These are phyloP conservation scores for Eufriesea mexicana DNA, from an alignment of 1,140 invertebrate species.

Conservation along the genomic window DNA sequence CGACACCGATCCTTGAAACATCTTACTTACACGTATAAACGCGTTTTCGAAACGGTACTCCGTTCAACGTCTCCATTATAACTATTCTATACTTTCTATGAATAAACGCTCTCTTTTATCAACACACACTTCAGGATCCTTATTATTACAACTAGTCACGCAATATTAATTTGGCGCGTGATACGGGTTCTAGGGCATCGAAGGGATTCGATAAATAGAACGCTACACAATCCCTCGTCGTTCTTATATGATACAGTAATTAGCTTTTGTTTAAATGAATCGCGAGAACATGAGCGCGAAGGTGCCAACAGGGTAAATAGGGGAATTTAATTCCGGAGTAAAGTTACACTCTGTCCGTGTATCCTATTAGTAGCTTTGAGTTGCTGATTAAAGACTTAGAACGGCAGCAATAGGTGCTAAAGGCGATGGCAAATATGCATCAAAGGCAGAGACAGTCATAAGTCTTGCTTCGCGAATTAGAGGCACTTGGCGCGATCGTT, in stretches of 20 bases:
- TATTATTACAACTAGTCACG: too few species aligned
- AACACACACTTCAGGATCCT: too few species aligned
- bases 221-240: too few species aligned
- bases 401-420: conserved; percentile 32
- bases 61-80: too few species aligned
- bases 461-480: conserved; percentile 14
- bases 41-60: too few species aligned
- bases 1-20: too few species aligned
- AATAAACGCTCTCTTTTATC: too few species aligned
- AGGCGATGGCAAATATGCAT: conserved; percentile 38
- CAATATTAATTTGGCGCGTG: too few species aligned
- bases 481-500: background rate
- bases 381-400: conserved; percentile 56
- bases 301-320: background rate
- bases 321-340: background rate
- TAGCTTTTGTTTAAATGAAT: background rate
- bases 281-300: background rate
- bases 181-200: too few species aligned
- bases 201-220: too few species aligned
- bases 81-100: too few species aligned
- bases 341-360: conserved; percentile 8
- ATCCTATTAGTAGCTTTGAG: conserved; percentile 46
- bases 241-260: conserved; percentile 14
- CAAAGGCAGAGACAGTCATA: conserved; percentile 46
- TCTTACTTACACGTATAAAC: too few species aligned